Evolutionary conservation across 1,140 invertebrate species (phyloP).

Genomic region (Holotrichia oblita): DNA sequence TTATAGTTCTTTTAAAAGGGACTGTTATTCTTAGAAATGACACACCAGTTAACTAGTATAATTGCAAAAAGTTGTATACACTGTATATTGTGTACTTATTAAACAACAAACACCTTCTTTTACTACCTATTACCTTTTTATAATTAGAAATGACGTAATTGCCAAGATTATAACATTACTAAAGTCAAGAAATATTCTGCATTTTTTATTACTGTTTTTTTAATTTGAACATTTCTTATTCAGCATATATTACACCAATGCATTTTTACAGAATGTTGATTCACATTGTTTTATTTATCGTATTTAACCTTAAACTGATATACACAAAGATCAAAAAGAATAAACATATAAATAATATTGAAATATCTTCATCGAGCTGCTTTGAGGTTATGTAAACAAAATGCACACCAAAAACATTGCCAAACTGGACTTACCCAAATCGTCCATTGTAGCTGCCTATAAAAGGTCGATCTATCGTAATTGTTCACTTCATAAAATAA

Average conservation of each 20-base stretch:
- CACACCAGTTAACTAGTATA: too few relatives aligned
- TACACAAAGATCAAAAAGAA: slow-evolving; percentile 7
- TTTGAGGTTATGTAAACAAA: slow-evolving; percentile 37
- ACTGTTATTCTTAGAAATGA: too few relatives aligned
- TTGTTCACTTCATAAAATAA: not conserved
- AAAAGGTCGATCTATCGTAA: not conserved
- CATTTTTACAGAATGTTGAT: not conserved
- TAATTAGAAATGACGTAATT: slow-evolving; percentile 34
- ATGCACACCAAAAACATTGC: not conserved
- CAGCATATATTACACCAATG: not conserved
- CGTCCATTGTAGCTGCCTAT: slow-evolving; percentile 35
- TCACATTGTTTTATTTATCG: not conserved
- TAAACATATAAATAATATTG: slow-evolving; percentile 22
- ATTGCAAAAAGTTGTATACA: too few relatives aligned
- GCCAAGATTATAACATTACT: not conserved
- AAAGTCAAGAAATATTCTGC: not conserved
- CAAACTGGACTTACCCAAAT: slow-evolving; percentile 31
- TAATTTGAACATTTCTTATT: not conserved
- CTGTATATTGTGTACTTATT: too few relatives aligned
- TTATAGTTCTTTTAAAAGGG: too few relatives aligned
- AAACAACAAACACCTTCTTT: not conserved
- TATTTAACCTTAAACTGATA: not conserved
- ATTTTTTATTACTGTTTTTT: not conserved
- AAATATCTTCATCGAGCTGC: not conserved
- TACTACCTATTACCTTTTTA: not conserved